These are phyloP conservation scores for Bufotes viridis DNA, from an alignment of 2,797 vertebrate genomes.

Conservation along the genomic window DNA sequence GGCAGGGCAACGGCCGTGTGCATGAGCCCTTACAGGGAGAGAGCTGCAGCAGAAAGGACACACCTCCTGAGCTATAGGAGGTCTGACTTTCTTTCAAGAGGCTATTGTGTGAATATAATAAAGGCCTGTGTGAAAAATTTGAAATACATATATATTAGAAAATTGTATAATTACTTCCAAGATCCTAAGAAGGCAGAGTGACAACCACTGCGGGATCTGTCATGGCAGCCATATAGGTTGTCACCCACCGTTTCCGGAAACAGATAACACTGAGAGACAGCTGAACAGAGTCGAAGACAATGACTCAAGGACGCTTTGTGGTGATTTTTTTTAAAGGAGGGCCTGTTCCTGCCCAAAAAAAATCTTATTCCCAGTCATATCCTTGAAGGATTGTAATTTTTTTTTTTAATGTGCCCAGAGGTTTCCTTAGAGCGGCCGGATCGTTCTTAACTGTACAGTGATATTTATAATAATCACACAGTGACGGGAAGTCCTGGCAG, in stretches of 20 bases:
- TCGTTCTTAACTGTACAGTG: neutral
- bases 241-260: neutral
- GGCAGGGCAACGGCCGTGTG: no score
- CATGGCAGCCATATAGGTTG: neutral
- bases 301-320: neutral
- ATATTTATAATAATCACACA: slow-evolving; percentile 57
- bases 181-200: no score
- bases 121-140: no score
- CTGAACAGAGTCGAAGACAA: neutral
- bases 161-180: no score
- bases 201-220: neutral
- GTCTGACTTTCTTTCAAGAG: no score
- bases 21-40: no score
- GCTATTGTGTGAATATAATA: no score
- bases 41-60: no score
- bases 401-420: neutral
- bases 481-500: slow-evolving; percentile 42
- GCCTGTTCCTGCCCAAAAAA: neutral
- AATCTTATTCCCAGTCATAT: neutral
- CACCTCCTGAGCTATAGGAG: no score
- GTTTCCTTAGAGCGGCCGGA: slow-evolving; percentile 24
- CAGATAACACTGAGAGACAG: neutral
- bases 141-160: no score
- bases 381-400: neutral
- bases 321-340: neutral